These are phyloP conservation scores for Prinia subflava DNA, from an alignment of 2,113 vertebrate species.

Conservation along the genomic window DNA sequence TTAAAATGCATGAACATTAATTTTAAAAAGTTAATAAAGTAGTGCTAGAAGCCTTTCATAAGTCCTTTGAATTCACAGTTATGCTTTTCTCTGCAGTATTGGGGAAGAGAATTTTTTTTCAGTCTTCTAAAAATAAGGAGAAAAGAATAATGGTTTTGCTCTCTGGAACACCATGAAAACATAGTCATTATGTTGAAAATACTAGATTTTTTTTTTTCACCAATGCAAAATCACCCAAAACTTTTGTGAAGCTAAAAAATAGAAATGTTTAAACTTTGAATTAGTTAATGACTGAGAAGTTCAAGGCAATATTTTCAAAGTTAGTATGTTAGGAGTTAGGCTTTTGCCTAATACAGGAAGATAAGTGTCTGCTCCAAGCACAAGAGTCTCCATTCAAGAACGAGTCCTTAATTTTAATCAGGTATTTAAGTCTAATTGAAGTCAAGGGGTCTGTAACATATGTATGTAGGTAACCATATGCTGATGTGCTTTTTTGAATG, in stretches of 20 bases:
- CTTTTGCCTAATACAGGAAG: neutral
- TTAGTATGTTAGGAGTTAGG: neutral
- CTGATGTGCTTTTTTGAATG: neutral
- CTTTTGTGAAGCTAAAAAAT: neutral
- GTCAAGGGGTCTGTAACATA: slow-evolving; percentile 3
- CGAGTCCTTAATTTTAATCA: slow-evolving; percentile 28
- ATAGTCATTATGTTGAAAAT: neutral
- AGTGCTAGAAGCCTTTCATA: neutral
- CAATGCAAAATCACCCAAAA: neutral
- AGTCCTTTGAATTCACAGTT: neutral
- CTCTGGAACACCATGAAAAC: neutral
- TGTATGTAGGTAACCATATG: slow-evolving; percentile 12
- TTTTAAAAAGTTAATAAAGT: neutral
- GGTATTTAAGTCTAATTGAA: slow-evolving; percentile 43
- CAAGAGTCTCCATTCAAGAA: slow-evolving; percentile 27
- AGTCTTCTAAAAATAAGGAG: neutral
- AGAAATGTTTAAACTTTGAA: neutral
- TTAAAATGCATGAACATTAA: neutral
- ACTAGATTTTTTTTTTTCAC: neutral
- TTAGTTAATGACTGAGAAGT: neutral
- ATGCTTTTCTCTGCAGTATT: neutral
- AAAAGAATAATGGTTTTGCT: neutral
- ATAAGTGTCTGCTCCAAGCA: neutral
- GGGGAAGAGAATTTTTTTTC: neutral
- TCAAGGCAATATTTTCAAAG: neutral